These are phyloP conservation scores for Cephus runcator DNA, from an alignment of 2,888 invertebrate genomes.

Conservation along the genomic window DNA sequence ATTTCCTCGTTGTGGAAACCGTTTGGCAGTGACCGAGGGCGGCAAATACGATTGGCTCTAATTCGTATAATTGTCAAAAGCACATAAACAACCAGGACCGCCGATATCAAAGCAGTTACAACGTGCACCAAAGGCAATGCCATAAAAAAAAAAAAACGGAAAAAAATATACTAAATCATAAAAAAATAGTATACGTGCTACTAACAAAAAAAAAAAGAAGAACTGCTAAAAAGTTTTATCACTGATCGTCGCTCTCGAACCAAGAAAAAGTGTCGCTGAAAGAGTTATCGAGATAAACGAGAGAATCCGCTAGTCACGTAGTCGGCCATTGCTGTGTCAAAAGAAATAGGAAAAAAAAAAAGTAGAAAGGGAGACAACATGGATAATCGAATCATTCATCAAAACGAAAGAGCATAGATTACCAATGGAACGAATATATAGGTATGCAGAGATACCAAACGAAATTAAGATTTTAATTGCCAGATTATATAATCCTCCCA, in stretches of 20 bases:
- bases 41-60: background rate
- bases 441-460: background rate
- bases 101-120: background rate
- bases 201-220: background rate
- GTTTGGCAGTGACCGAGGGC: background rate
- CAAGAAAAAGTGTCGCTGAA: background rate
- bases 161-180: background rate
- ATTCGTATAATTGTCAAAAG: background rate
- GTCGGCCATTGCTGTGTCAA: background rate
- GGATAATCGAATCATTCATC: background rate
- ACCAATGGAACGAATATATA: background rate
- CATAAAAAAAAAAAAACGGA: background rate
- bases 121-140: background rate
- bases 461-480: slow-evolving; percentile 2
- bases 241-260: background rate
- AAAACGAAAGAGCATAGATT: background rate
- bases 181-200: background rate
- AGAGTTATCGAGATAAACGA: background rate
- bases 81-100: background rate
- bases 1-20: background rate
- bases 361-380: background rate
- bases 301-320: background rate
- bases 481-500: background rate
- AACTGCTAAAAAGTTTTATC: background rate
- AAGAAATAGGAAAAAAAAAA: background rate